A percentile compares a stretch with the other conserved stretches of the same genome.
phyloP scores from a whole-genome alignment of 2,797 vertebrate genomes.

The Bryconaethiops microstoma region DNA sequence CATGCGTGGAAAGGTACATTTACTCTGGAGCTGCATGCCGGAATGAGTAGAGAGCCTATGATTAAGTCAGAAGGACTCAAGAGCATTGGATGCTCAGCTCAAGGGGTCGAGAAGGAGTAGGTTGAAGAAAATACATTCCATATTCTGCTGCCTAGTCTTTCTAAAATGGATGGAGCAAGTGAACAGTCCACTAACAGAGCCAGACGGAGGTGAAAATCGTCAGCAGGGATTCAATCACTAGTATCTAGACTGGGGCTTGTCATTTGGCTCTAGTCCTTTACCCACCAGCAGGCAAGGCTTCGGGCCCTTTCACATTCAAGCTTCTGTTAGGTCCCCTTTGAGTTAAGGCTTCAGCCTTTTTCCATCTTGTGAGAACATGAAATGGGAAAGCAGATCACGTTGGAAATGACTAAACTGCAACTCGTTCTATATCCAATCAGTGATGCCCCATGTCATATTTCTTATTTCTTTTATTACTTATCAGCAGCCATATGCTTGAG shows the following conservation, averaged over 20 bases:
- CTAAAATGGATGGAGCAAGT: background rate
- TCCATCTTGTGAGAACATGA: background rate
- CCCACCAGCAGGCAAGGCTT: constrained; percentile 16
- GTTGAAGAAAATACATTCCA: background rate
- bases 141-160: too few relatives aligned
- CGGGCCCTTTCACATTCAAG: background rate
- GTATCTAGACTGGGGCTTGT: background rate
- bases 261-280: background rate
- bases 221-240: background rate
- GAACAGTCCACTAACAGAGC: background rate
- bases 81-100: too few relatives aligned
- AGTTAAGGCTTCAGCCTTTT: background rate
- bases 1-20: background rate
- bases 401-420: background rate
- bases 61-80: background rate
- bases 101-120: background rate
- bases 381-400: background rate
- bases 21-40: background rate
- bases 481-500: background rate
- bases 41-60: background rate
- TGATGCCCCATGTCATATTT: background rate
- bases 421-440: background rate
- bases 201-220: background rate
- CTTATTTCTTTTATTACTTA: background rate
- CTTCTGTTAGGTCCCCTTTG: background rate